phyloP scores from a whole-genome alignment of 2,113 vertebrate genomes.

The Gila orcuttii region DNA sequence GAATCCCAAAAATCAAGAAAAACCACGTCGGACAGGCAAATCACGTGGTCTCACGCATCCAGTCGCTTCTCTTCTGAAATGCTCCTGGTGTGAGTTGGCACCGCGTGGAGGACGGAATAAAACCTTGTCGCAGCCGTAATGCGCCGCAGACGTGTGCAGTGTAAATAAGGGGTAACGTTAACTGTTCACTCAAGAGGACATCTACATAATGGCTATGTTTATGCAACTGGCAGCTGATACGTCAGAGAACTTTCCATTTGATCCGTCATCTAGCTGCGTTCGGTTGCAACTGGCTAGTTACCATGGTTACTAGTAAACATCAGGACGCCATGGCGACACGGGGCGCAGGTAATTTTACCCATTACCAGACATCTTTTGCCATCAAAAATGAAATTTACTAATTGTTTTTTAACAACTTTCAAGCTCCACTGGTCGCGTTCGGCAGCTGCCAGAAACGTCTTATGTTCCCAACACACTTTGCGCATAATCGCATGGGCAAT shows the following conservation, averaged over 20 bases:
- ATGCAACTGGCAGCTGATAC: background rate
- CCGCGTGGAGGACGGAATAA: too few relatives aligned
- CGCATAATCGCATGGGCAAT: conserved; percentile 73
- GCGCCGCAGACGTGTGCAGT: too few relatives aligned
- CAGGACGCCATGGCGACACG: background rate
- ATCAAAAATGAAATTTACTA: background rate
- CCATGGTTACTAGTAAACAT: conserved; percentile 52
- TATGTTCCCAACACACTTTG: conserved; percentile 69
- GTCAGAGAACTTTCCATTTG: background rate
- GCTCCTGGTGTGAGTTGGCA: too few relatives aligned
- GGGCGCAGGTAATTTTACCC: conserved; percentile 10
- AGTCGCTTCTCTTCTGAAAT: too few relatives aligned
- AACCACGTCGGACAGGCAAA: too few relatives aligned
- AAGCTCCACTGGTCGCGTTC: conserved; percentile 63
- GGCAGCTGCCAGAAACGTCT: conserved; percentile 75
- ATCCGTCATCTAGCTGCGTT: background rate
- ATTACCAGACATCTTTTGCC: background rate
- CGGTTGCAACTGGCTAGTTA: conserved; percentile 52
- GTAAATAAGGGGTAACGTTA: too few relatives aligned
- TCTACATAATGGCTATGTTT: too few relatives aligned
- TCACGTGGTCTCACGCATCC: too few relatives aligned
- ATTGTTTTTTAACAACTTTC: background rate
- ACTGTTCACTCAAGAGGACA: too few relatives aligned
- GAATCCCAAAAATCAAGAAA: too few relatives aligned
- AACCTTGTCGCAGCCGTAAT: too few relatives aligned